A percentile compares a stretch with the other conserved stretches of the same genome.
Conservation (phyloP, 2,797 vertebrate genomes). For the Lagothrix lagotricha region DNA sequence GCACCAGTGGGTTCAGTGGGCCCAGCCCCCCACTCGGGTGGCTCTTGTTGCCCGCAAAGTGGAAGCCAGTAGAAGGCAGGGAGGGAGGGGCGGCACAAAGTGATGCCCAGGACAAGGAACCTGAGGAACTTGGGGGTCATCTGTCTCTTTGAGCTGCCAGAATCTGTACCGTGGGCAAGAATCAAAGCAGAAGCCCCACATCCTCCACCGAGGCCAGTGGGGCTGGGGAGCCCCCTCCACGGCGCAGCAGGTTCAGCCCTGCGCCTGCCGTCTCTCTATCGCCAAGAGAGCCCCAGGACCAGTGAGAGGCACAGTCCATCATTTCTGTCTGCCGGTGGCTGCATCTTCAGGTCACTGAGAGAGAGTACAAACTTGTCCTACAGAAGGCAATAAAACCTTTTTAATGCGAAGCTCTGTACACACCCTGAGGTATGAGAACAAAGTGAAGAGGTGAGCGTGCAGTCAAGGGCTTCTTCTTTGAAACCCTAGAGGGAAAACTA, state of each 20-base stretch:
- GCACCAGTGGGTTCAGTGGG: neutral
- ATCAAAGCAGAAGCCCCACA: neutral
- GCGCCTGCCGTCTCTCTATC: neutral
- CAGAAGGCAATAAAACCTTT: neutral
- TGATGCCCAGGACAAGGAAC: neutral
- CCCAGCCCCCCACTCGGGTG: neutral
- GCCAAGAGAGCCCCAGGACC: neutral
- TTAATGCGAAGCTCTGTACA: neutral
- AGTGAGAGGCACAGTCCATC: neutral
- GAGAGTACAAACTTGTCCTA: neutral
- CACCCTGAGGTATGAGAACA: neutral
- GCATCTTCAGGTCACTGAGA: slow-evolving; percentile 29
- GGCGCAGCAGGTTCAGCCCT: neutral
- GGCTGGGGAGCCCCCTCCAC: neutral
- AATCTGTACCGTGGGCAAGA: neutral
- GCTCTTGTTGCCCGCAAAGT: neutral
- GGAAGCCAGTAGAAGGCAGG: neutral
- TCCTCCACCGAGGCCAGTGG: neutral
- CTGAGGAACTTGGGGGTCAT: neutral
- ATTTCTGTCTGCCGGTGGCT: neutral
- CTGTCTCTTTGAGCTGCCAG: neutral
- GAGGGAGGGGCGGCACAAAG: neutral
- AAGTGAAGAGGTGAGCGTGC: neutral
- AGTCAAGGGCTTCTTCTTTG: slow-evolving; percentile 39
- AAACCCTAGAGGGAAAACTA: slow-evolving; percentile 53